A percentile compares a stretch with the other conserved stretches of the same genome.
phyloP scores from a whole-genome alignment of 2,888 invertebrate species.

The Drosophila peninsularis region DNA sequence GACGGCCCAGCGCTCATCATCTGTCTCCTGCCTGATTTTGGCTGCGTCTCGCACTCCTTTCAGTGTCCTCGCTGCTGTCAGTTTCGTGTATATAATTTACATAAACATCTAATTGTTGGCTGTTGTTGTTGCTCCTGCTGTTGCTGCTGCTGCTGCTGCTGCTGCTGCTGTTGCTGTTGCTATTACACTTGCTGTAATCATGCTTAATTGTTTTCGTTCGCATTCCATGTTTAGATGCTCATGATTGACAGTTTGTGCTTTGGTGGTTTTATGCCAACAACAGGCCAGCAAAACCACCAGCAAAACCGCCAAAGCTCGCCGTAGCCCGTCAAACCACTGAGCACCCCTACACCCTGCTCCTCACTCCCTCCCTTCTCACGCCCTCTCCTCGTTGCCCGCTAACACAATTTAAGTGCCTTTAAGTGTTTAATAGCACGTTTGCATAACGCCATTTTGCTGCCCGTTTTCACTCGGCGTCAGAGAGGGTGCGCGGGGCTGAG shows the following conservation, averaged over 20 bases:
- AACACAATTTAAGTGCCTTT: slow-evolving; percentile 62
- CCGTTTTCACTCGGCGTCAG: slow-evolving; percentile 18
- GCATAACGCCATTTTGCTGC: slow-evolving; percentile 65
- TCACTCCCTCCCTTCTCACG: not conserved
- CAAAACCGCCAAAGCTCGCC: slow-evolving; percentile 30
- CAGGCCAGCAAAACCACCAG: slow-evolving; percentile 53
- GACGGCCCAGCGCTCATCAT: slow-evolving; percentile 44
- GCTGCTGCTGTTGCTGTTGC: slow-evolving; percentile 30
- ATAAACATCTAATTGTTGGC: slow-evolving; percentile 78
- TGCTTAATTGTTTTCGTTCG: slow-evolving; percentile 77
- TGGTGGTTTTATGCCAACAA: slow-evolving; percentile 66
- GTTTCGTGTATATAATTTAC: slow-evolving; percentile 67
- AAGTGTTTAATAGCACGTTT: slow-evolving; percentile 76
- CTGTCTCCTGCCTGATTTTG: slow-evolving; percentile 41
- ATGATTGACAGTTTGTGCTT: slow-evolving; percentile 78
- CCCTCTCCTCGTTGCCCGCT: slow-evolving; percentile 10
- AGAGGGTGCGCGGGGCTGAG: not conserved
- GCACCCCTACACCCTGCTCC: not conserved
- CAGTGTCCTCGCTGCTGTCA: slow-evolving; percentile 5
- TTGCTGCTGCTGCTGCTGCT: slow-evolving; percentile 5
- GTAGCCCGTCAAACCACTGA: slow-evolving; percentile 5
- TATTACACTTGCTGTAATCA: slow-evolving; percentile 71
- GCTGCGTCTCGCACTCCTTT: slow-evolving; percentile 41
- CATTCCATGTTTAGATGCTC: slow-evolving; percentile 68
- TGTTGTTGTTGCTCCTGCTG: slow-evolving; percentile 44